Conservation (phyloP, 2,888 invertebrate species). For the Limnephilus rhombicus region DNA sequence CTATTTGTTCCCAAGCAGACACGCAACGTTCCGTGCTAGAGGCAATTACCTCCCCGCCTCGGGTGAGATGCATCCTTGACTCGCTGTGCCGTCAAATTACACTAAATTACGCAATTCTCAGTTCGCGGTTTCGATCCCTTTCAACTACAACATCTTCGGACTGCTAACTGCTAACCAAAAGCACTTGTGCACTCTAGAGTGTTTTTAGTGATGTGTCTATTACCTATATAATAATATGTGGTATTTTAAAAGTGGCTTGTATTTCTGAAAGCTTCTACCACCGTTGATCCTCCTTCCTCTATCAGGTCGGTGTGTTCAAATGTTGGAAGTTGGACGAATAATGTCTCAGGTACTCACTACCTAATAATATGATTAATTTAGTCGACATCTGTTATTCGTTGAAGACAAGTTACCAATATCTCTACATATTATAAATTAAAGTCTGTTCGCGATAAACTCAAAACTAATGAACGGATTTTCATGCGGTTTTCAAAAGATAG, state of each 20-base stretch:
- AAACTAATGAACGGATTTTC: too few relatives aligned
- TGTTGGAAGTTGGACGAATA: too few relatives aligned
- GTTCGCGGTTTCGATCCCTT: not conserved
- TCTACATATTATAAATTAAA: too few relatives aligned
- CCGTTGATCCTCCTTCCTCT: not conserved
- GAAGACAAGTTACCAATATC: too few relatives aligned
- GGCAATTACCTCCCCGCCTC: conserved; percentile 38
- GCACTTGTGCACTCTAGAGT: not conserved
- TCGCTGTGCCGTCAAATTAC: conserved; percentile 8
- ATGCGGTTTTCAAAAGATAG: too few relatives aligned
- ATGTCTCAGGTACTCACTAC: too few relatives aligned
- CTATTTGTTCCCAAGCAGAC: conserved; percentile 3
- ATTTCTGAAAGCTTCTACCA: not conserved
- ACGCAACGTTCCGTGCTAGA: conserved; percentile 45
- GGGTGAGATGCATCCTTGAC: conserved; percentile 27
- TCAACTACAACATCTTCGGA: not conserved
- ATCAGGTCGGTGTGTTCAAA: not conserved
- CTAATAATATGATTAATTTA: too few relatives aligned
- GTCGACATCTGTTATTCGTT: too few relatives aligned
- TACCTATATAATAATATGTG: not conserved
- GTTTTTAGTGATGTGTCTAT: not conserved
- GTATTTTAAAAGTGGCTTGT: not conserved
- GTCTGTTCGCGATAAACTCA: too few relatives aligned
- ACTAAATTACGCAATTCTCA: not conserved
- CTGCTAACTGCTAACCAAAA: not conserved